phyloP scores from a whole-genome alignment of 2,888 invertebrate genomes.

The Ichneumoninae sp. region DNA sequence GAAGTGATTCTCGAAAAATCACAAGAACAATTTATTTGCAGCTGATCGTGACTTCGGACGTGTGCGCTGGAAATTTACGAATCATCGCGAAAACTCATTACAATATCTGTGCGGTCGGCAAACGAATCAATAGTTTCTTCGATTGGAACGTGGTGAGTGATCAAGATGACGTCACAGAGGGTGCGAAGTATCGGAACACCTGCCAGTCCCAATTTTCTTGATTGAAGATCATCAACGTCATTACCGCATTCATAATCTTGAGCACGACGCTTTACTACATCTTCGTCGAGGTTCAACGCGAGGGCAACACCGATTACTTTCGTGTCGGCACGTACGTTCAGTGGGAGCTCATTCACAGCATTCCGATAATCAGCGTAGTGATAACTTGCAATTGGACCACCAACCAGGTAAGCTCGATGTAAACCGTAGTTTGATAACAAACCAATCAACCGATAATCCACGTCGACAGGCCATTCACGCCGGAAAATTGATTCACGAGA shows the following conservation, averaged over 20 bases:
- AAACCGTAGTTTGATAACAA: background rate
- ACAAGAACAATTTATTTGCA: background rate
- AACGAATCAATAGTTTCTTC: constrained; percentile 50
- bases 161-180: background rate
- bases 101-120: constrained; percentile 56
- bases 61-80: constrained; percentile 60
- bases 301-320: constrained; percentile 21
- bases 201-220: background rate
- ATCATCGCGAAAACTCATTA: constrained; percentile 53
- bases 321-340: constrained; percentile 48
- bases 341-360: constrained; percentile 59
- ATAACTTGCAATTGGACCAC: constrained; percentile 60
- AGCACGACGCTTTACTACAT: constrained; percentile 59
- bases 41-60: constrained; percentile 56
- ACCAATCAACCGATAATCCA: background rate
- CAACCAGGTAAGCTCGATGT: constrained; percentile 33
- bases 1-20: constrained; percentile 1
- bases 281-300: constrained; percentile 51
- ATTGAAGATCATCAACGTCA: constrained; percentile 39
- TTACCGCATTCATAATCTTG: constrained; percentile 47
- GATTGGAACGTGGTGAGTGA: constrained; percentile 53
- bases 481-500: constrained; percentile 59
- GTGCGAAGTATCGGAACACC: background rate
- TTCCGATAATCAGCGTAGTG: constrained; percentile 57
- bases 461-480: constrained; percentile 34